Base-by-base conservation (phyloP, 2,113 vertebrate species). In the Proterorhinus semilunaris region DNA sequence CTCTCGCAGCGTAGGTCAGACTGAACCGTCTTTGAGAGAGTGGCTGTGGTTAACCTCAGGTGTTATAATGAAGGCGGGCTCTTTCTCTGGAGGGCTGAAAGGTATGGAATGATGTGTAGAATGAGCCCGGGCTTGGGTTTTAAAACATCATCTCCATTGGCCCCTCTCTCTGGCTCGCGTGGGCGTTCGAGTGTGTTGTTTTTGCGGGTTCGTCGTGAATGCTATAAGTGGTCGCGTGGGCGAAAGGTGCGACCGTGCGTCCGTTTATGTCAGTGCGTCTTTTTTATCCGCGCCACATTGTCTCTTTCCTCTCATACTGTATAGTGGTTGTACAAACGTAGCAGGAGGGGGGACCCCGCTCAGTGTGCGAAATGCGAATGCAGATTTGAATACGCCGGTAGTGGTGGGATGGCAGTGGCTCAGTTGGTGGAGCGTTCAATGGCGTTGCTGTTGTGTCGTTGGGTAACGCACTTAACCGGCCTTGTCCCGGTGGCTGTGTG, bases 101-200 rank as follows among this genome's bases (percentile, higher is more conserved):
- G 67, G 72, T 66, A 42, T 15, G 74, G 65, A 48, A 47, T 8
- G 10, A 58, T 15, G 46, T 50, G 44, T 16, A 72, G 66, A 50
- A 77, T 62, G 45, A 48, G 53, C 9, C 9, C 3, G 36, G 61
- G 36, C 1, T 52, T 49, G 50, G 6, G 64, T 77, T 67, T 48
- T 36, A 67, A 44, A 69, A 73, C 46, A 36, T 10, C 59, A 55
- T 46, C 65, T 68, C 78, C 16, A 17, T 57, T 65, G 76, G 78
- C 65, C 70, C 42, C 67, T 68, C 17, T 55, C 53, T 27, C 9
- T 11, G 17, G 51, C 49, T 66, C 65, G 64, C 42, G 81, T 85
- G 82, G 85, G 86, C 46, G 88, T 71, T 84, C 45, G 12, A 86
- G 87, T 87, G 82, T 77, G 84, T 82, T 90, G 83, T 88, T 88